These are phyloP conservation scores for Leucosticte australis DNA, from an alignment of 2,113 vertebrate genomes.

Conservation along the genomic window DNA sequence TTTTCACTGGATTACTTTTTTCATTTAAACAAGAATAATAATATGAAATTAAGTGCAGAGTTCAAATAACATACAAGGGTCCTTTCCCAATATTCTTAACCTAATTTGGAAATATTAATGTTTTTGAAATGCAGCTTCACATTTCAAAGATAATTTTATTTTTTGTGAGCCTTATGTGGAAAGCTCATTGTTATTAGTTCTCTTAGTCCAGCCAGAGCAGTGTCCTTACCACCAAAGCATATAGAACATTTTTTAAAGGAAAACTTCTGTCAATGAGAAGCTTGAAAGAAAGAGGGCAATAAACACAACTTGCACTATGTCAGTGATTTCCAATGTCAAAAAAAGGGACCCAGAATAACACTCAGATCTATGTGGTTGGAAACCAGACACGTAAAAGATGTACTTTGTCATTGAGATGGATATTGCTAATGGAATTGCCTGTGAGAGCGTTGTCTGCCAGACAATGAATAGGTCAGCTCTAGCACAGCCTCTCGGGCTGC, in stretches of 20 bases:
- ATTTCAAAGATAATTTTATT: background rate
- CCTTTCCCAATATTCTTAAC: background rate
- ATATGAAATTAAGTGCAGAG: background rate
- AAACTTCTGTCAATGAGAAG: background rate
- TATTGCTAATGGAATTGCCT: background rate
- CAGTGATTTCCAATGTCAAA: background rate
- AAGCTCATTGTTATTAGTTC: background rate
- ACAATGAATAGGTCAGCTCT: background rate
- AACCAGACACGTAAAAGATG: background rate
- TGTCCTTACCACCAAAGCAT: background rate
- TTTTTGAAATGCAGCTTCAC: background rate
- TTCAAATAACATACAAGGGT: background rate
- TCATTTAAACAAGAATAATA: slow-evolving; percentile 22
- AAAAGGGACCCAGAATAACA: background rate
- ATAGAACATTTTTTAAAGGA: background rate
- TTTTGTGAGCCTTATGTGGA: background rate
- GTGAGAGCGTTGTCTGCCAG: background rate
- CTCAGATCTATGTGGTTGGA: background rate
- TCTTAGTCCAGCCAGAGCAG: background rate
- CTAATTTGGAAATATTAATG: background rate
- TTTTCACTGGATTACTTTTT: slow-evolving; percentile 48
- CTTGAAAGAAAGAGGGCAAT: background rate
- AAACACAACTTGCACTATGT: background rate
- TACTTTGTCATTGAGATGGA: background rate
- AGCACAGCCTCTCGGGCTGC: background rate